Percentiles rank a stretch among this genome's conserved stretches.
Conservation (phyloP, 2,888 invertebrate species). For the Phengaris arion region DNA sequence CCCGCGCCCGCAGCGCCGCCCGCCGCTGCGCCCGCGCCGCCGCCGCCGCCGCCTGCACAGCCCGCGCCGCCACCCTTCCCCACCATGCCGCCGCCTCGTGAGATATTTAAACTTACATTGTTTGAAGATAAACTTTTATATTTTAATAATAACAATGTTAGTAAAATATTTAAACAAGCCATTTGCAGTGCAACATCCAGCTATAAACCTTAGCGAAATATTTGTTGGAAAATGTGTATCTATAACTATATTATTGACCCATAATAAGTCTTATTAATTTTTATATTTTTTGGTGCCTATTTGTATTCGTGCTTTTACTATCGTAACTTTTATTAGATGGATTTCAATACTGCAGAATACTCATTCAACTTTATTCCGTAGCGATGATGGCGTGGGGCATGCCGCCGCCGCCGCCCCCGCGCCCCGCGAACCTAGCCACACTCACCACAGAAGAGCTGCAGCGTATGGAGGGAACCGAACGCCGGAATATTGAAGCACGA, state of each 20-base stretch:
- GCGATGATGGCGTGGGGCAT: conserved; percentile 75
- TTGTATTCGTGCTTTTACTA: no score
- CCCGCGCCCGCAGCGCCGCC: conserved; percentile 43
- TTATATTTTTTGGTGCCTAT: no score
- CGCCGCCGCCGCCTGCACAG: conserved; percentile 39
- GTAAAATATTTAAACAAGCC: no score
- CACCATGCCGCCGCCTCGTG: conserved; percentile 64
- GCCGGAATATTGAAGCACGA: conserved; percentile 93
- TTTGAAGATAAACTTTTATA: no score
- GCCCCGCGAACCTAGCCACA: conserved; percentile 85
- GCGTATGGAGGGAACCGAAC: conserved; percentile 92
- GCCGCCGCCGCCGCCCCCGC: conserved; percentile 84
- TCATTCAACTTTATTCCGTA: conserved; percentile 38
- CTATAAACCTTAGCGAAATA: no score
- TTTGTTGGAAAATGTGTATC: no score
- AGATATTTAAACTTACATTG: conserved; percentile 36
- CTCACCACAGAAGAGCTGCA: conserved; percentile 91
- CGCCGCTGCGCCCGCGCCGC: conserved; percentile 43
- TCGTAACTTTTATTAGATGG: no score
- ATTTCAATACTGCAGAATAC: no score
- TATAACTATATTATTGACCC: no score
- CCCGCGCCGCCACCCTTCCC: conserved; percentile 60
- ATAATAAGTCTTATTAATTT: no score
- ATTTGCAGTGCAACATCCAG: no score
- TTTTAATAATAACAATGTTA: no score